phyloP scores from a whole-genome alignment of 2,113 vertebrate genomes.

The Tachuris rubrigastra region DNA sequence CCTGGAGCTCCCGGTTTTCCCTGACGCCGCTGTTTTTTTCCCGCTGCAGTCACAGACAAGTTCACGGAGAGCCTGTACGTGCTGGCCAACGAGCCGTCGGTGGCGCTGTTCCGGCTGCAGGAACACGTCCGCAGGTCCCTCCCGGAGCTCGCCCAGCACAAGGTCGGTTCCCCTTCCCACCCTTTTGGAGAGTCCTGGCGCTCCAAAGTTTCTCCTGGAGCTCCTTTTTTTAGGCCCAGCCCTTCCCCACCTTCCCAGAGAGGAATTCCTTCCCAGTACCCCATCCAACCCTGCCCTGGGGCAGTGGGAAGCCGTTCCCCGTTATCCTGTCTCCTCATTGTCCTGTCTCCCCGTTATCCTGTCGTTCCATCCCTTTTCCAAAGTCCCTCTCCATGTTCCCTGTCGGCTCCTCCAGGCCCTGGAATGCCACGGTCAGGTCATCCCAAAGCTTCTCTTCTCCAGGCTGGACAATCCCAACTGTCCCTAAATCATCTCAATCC shows the following conservation, averaged over 20 bases:
- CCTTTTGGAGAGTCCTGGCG: too few species aligned
- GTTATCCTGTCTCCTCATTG: background rate
- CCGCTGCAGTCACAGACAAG: slow-evolving; percentile 87
- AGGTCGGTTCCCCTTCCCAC: slow-evolving; percentile 74
- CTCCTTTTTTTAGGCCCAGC: background rate
- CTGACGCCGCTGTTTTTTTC: fast-evolving
- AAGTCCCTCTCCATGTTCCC: background rate
- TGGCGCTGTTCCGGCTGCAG: slow-evolving; percentile 93
- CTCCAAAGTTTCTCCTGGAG: background rate
- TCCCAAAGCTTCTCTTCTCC: background rate
- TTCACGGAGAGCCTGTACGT: slow-evolving; percentile 96
- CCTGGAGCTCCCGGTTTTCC: fast-evolving
- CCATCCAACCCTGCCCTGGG: background rate
- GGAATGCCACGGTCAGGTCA: background rate
- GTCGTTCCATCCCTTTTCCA: background rate
- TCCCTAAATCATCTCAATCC: background rate
- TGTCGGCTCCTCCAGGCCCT: background rate
- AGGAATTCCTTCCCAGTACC: background rate
- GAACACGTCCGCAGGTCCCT: slow-evolving; percentile 93
- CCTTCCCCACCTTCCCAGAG: background rate
- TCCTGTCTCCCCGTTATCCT: background rate
- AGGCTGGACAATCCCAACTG: background rate
- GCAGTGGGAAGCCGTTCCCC: background rate
- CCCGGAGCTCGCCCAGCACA: slow-evolving; percentile 93
- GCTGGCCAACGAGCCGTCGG: slow-evolving; percentile 94